phyloP scores from a whole-genome alignment of 2,888 invertebrate genomes.

The Anthrax anthrax region DNA sequence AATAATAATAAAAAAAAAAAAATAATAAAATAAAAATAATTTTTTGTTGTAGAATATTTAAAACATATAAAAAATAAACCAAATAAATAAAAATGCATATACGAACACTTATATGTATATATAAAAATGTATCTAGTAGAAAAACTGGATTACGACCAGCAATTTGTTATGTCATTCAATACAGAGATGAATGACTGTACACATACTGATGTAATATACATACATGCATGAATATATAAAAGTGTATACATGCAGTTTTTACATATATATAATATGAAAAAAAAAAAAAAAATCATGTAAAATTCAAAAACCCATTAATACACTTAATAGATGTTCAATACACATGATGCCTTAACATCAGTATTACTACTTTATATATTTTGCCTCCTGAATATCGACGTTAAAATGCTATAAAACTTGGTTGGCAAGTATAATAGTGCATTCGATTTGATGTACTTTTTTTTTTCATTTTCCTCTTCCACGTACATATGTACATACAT shows the following conservation, averaged over 20 bases:
- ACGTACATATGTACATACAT: too few relatives aligned
- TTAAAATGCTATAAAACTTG: neutral
- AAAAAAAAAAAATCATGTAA: conserved; percentile 13
- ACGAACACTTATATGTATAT: too few relatives aligned
- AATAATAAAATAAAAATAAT: too few relatives aligned
- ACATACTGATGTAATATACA: neutral
- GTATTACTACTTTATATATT: too few relatives aligned
- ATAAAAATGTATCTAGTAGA: too few relatives aligned
- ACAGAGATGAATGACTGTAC: neutral
- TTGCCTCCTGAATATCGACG: neutral
- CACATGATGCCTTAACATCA: conserved; percentile 5
- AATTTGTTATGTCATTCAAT: conserved; percentile 11
- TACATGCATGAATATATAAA: neutral
- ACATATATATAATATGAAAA: conserved; percentile 3
- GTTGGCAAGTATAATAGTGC: too few relatives aligned
- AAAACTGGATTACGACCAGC: neutral
- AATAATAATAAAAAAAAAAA: too few relatives aligned
- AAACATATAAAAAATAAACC: too few relatives aligned
- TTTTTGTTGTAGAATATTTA: too few relatives aligned
- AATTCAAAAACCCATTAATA: conserved; percentile 16
- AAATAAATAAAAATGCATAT: too few relatives aligned
- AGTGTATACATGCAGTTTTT: neutral
- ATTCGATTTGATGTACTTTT: too few relatives aligned
- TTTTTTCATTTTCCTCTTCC: too few relatives aligned
- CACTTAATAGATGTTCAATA: conserved; percentile 11